Percentiles rank a stretch among this genome's conserved stretches.
Evolutionary conservation across 2,113 vertebrate genomes (phyloP).

Genomic region (Phaethornis superciliosus): DNA sequence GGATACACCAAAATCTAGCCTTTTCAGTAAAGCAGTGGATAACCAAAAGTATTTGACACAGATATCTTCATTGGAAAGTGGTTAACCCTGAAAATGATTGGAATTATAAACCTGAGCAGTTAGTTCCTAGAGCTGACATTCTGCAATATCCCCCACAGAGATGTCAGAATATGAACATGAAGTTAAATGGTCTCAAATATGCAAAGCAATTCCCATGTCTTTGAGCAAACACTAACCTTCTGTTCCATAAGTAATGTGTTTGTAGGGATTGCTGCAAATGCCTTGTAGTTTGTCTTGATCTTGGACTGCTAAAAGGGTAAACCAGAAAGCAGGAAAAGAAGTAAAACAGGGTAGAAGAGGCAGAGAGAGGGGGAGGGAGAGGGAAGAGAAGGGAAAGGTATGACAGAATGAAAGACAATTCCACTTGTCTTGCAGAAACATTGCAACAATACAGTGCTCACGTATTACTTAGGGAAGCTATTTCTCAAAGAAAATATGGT

Average conservation of each 20-base stretch:
- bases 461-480: not conserved
- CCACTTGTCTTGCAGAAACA: not conserved
- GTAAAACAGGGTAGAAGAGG: slow-evolving; percentile 35
- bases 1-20: not conserved
- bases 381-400: not conserved
- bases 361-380: not conserved
- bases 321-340: slow-evolving; percentile 65
- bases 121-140: not conserved
- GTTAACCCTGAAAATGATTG: not conserved
- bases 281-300: slow-evolving; percentile 94
- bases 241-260: slow-evolving; percentile 95
- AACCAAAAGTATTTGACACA: not conserved
- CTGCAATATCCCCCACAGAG: not conserved
- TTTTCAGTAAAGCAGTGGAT: not conserved
- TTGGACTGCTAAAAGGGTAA: slow-evolving; percentile 84
- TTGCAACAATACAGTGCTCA: slow-evolving; percentile 10
- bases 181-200: not conserved
- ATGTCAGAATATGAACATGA: not conserved
- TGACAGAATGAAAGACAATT: slow-evolving; percentile 26
- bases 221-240: slow-evolving; percentile 86
- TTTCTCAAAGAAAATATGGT: not conserved
- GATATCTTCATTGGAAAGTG: not conserved
- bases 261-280: slow-evolving; percentile 95
- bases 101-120: not conserved
- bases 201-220: not conserved